Conservation (phyloP, 2,113 vertebrate genomes). For the Salvelinus sp. region DNA sequence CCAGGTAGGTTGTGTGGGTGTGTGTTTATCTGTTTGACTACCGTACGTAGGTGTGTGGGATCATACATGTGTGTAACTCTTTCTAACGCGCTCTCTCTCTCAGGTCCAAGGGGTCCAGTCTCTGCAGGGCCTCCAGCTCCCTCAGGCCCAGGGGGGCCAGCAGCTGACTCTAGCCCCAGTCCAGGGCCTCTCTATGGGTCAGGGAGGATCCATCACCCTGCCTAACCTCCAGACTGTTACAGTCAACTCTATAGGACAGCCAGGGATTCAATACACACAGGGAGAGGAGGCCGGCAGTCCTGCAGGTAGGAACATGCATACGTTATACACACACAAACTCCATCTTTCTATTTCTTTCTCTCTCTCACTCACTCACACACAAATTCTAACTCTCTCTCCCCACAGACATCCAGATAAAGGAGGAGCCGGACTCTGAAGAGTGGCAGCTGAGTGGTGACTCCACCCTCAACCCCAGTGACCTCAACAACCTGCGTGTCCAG, state of each 20-base stretch:
- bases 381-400: too few species aligned
- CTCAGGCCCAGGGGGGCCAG: slow-evolving; percentile 79
- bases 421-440: slow-evolving; percentile 96
- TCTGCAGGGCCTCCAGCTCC: slow-evolving; percentile 96
- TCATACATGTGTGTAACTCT: background rate
- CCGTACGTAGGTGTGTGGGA: background rate
- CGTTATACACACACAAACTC: background rate
- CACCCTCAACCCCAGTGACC: slow-evolving; percentile 93
- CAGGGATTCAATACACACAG: slow-evolving; percentile 83
- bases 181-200: slow-evolving; percentile 92
- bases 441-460: slow-evolving; percentile 94
- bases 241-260: slow-evolving; percentile 90
- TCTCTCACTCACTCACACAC: too few species aligned
- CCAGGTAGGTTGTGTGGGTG: slow-evolving; percentile 70
- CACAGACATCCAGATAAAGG: slow-evolving; percentile 95
- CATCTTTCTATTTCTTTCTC: background rate
- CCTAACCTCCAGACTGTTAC: slow-evolving; percentile 98
- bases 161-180: slow-evolving; percentile 96
- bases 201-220: slow-evolving; percentile 87
- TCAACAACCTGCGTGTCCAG: slow-evolving; percentile 91
- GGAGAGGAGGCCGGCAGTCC: slow-evolving; percentile 79
- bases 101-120: slow-evolving; percentile 96
- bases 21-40: background rate
- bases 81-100: background rate
- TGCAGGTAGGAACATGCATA: slow-evolving; percentile 72